Percentiles rank a stretch among this genome's conserved stretches.
These are phyloP conservation scores for Dryococelus australis DNA, from an alignment of 2,888 invertebrate genomes.

Conservation along the genomic window DNA sequence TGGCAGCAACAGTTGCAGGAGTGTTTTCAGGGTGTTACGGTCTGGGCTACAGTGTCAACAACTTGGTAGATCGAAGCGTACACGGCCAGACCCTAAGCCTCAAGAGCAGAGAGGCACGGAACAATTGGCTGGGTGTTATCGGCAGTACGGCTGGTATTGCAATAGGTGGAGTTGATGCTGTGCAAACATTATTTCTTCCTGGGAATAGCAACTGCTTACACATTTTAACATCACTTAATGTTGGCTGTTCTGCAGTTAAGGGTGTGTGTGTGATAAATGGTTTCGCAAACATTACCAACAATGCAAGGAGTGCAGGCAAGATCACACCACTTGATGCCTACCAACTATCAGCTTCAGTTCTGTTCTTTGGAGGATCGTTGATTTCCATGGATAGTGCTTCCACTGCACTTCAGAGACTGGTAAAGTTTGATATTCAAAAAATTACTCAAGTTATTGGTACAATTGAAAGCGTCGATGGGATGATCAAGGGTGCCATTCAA, in stretches of 20 bases:
- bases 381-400: constrained; percentile 20
- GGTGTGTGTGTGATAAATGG: constrained; percentile 28
- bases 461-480: background rate
- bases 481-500: background rate
- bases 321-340: constrained; percentile 35
- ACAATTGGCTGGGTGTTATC: constrained; percentile 21
- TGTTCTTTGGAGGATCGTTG: constrained; percentile 36
- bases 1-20: constrained; percentile 31
- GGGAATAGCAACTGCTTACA: background rate
- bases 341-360: constrained; percentile 34
- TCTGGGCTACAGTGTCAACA: constrained; percentile 1
- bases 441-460: background rate
- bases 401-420: background rate
- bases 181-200: background rate
- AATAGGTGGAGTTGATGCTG: background rate
- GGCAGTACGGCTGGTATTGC: constrained; percentile 29
- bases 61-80: constrained; percentile 31
- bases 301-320: constrained; percentile 20
- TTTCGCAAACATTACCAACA: constrained; percentile 27
- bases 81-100: constrained; percentile 35
- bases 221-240: background rate
- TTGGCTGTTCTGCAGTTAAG: constrained; percentile 29
- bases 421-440: background rate
- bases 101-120: constrained; percentile 26
- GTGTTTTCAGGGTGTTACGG: constrained; percentile 31